phyloP scores from a whole-genome alignment of 2,113 vertebrate species.

The Aphyosemion australe region DNA sequence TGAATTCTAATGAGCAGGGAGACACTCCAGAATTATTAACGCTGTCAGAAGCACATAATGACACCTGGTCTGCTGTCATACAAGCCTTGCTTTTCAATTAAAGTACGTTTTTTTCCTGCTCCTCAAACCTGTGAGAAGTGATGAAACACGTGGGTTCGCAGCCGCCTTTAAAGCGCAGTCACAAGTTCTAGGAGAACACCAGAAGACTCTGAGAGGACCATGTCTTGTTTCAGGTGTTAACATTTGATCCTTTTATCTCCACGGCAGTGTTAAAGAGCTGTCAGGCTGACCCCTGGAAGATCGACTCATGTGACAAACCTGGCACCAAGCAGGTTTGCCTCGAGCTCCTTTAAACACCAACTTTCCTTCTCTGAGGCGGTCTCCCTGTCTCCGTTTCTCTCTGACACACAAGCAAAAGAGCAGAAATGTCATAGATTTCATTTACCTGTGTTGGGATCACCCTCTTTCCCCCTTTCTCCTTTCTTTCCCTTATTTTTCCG shows the following conservation, averaged over 20 bases:
- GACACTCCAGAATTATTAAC: conserved; percentile 22
- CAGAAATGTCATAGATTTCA: conserved; percentile 32
- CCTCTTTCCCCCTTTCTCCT: conserved; percentile 68
- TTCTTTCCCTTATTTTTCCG: conserved; percentile 75
- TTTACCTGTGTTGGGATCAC: conserved; percentile 73
- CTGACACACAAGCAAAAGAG: conserved; percentile 10
- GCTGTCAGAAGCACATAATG: conserved; percentile 2
- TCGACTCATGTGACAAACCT: conserved; percentile 68
- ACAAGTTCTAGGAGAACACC: neutral
- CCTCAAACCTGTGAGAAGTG: neutral
- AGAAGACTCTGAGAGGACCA: conserved; percentile 15
- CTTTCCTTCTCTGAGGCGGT: conserved; percentile 22
- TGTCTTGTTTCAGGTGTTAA: conserved; percentile 6
- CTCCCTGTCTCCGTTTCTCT: conserved; percentile 10
- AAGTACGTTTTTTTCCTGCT: neutral
- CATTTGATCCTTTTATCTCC: conserved; percentile 36
- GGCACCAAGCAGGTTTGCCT: conserved; percentile 58
- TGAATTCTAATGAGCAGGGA: conserved; percentile 26
- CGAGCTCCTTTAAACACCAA: conserved; percentile 46
- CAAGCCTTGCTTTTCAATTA: neutral
- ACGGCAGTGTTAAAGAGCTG: conserved; percentile 29
- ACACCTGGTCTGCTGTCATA: neutral
- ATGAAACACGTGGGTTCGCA: neutral
- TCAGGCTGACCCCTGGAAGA: conserved; percentile 53
- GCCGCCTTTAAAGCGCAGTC: neutral